phyloP scores from a whole-genome alignment of 2,113 vertebrate species.

The Circaetus gallicus region DNA sequence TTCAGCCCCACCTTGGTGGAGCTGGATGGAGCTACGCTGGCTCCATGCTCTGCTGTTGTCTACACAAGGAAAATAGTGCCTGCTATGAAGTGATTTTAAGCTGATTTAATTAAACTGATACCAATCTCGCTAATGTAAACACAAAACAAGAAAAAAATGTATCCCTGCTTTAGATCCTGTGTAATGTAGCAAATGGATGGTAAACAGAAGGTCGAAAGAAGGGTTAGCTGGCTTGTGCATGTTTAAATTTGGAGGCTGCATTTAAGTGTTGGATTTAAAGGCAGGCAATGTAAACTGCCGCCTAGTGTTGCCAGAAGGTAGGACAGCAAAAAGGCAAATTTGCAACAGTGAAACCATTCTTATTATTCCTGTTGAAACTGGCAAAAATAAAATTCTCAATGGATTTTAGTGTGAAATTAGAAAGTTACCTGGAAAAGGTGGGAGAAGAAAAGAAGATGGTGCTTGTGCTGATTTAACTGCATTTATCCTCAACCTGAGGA shows the following conservation, averaged over 20 bases:
- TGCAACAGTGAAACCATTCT: not conserved
- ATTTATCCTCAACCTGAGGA: not conserved
- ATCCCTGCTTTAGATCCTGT: not conserved
- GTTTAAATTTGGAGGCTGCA: not conserved
- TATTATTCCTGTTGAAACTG: not conserved
- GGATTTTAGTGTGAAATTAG: not conserved
- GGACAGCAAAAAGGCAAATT: not conserved
- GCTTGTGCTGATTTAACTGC: not conserved
- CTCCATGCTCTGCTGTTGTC: not conserved
- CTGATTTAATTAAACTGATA: slow-evolving; percentile 48
- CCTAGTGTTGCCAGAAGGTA: not conserved
- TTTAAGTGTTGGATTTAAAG: not conserved
- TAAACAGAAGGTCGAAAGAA: not conserved
- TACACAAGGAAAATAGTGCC: not conserved
- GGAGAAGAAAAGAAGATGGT: not conserved
- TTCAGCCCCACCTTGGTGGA: not conserved
- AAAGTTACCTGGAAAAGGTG: not conserved
- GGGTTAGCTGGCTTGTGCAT: not conserved
- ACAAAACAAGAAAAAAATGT: slow-evolving; percentile 16
- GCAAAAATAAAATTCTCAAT: not conserved
- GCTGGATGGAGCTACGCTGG: not conserved
- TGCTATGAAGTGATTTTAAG: not conserved
- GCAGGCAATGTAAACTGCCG: not conserved
- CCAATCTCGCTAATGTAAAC: slow-evolving; percentile 1
- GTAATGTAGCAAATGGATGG: not conserved